Evolutionary conservation across 2,113 vertebrate genomes (phyloP).

Genomic region (Neolamprologus longior): DNA sequence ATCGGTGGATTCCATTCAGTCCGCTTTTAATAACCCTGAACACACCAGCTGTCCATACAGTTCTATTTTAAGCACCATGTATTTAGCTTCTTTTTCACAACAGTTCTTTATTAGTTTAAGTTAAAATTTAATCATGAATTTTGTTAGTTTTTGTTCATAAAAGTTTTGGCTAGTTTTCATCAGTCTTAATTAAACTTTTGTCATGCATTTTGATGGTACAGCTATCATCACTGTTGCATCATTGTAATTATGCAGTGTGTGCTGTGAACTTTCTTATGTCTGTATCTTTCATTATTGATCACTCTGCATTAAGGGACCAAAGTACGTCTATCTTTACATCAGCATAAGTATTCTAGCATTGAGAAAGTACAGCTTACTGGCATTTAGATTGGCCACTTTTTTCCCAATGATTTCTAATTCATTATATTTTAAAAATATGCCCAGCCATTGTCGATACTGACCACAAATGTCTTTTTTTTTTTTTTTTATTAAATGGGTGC

Average conservation of each 20-base stretch:
- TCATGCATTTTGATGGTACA: background rate
- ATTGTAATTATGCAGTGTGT: background rate
- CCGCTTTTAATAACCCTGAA: slow-evolving; percentile 2
- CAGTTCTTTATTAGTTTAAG: background rate
- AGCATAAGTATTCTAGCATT: background rate
- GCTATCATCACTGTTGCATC: background rate
- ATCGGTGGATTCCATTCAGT: background rate
- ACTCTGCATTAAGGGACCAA: background rate
- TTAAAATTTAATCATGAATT: background rate
- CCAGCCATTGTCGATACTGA: background rate
- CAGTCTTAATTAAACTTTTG: background rate
- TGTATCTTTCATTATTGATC: background rate
- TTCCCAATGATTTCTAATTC: background rate
- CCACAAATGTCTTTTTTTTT: background rate
- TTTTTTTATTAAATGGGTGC: background rate
- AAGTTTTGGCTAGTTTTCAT: background rate
- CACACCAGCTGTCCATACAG: background rate
- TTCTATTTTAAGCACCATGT: background rate
- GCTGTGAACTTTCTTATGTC: background rate
- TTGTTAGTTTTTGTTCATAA: background rate
- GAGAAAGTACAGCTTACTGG: background rate
- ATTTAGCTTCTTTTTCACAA: background rate
- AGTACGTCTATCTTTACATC: background rate
- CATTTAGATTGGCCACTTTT: background rate
- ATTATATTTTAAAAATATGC: background rate